Conservation (phyloP, 35 echinoderm and acorn worm genomes). For the Acanthaster planci region DNA sequence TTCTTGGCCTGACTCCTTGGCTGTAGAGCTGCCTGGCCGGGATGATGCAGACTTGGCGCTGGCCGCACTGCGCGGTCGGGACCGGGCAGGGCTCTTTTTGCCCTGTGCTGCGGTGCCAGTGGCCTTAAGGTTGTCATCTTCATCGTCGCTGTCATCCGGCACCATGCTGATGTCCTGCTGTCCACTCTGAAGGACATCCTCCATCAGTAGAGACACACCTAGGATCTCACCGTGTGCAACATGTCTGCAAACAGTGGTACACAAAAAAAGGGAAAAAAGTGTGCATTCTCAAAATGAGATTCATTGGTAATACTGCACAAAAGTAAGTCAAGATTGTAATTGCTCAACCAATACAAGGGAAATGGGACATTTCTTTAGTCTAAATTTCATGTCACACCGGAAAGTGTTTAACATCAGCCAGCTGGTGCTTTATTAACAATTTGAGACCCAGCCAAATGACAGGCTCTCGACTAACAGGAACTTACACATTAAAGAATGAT, state of each 20-base stretch:
- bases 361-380: too few relatives aligned
- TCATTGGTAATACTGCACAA: not conserved
- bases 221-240: slow-evolving; percentile 93
- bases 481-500: too few relatives aligned
- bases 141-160: slow-evolving; percentile 62
- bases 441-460: too few relatives aligned
- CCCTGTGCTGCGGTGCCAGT: not conserved
- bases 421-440: too few relatives aligned
- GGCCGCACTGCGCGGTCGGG: slow-evolving; percentile 57
- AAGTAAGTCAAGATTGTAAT: not conserved
- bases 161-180: slow-evolving; percentile 83
- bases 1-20: not conserved
- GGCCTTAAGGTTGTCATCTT: slow-evolving; percentile 29
- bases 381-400: too few relatives aligned
- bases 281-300: not conserved
- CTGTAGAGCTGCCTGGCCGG: slow-evolving; percentile 55
- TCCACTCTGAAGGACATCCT: slow-evolving; percentile 91
- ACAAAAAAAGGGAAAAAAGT: slow-evolving; percentile 16
- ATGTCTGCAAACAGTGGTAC: slow-evolving; percentile 53
- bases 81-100: slow-evolving; percentile 22
- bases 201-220: slow-evolving; percentile 95
- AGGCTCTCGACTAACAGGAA: too few relatives aligned
- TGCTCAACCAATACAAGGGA: not conserved
- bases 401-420: too few relatives aligned
- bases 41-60: slow-evolving; percentile 49